Percentiles rank a stretch among this genome's conserved stretches.
phyloP scores from a whole-genome alignment of 2,113 vertebrate species.

The Manacus vitellinus region DNA sequence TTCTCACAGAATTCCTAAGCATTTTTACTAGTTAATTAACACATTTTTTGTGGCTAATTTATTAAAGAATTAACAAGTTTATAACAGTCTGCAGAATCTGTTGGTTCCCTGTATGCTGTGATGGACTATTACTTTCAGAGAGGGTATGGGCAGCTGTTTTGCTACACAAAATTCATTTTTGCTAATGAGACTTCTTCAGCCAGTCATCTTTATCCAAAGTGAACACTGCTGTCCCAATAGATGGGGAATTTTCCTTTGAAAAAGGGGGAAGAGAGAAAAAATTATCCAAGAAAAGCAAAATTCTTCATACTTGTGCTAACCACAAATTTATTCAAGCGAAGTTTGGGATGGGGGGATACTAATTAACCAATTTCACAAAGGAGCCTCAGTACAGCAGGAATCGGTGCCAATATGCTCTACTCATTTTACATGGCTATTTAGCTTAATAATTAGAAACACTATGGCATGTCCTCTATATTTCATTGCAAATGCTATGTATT shows the following conservation, averaged over 20 bases:
- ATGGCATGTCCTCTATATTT: not conserved
- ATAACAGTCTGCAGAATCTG: not conserved
- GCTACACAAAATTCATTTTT: not conserved
- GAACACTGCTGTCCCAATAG: not conserved
- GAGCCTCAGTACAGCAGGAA: slow-evolving; percentile 40
- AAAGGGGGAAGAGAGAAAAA: not conserved
- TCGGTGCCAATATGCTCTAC: slow-evolving; percentile 27
- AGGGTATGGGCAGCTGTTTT: not conserved
- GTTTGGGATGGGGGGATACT: not conserved
- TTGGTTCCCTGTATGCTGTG: not conserved
- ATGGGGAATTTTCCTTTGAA: not conserved
- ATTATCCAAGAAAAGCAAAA: slow-evolving; percentile 27
- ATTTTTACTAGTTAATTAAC: slow-evolving; percentile 54
- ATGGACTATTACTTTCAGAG: slow-evolving; percentile 4
- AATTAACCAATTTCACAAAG: slow-evolving; percentile 66
- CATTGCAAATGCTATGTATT: not conserved
- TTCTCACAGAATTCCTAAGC: slow-evolving; percentile 20
- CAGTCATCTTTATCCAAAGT: not conserved
- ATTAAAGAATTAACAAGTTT: slow-evolving; percentile 39
- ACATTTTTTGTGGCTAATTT: slow-evolving; percentile 1
- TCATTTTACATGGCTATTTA: slow-evolving; percentile 55
- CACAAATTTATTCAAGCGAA: slow-evolving; percentile 20
- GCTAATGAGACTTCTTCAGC: not conserved
- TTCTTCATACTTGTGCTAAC: slow-evolving; percentile 31
- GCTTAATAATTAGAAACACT: slow-evolving; percentile 46